Base-by-base conservation (phyloP, 2,888 invertebrate genomes). In the Chymomyza caudatula region DNA sequence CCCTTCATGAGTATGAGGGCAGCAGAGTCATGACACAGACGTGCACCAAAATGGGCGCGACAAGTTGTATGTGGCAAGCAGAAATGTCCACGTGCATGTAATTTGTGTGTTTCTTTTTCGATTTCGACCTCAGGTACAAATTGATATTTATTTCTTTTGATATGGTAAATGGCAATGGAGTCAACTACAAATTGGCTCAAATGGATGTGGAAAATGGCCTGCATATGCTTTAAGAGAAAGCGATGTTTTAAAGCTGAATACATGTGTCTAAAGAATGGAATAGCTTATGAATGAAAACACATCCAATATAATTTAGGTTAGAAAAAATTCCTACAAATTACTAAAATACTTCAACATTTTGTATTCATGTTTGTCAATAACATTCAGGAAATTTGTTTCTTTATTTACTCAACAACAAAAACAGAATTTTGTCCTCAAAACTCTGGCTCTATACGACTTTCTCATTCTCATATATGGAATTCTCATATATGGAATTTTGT, bases 121-220 rank as follows among this genome's bases (percentile, higher is more conserved):
- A 67, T 69, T 59, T 43, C 29, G 47, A 56, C 47, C 60, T 49
- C 68, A 66, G 78, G 58, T 78, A 67, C 74, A 78, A 78, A 78
- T 78, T 76, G 71, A 76, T 78, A 78, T 78, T 78, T 77, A 78
- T 78, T 69, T 71, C 25, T 59, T 43, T 65, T 61, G 54, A 65
- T 20, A 29, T 37, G 51, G 57, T 57, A 61, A 60, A 54, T 61
- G 56, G 62, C 55, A 49, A 44, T 51, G 63, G 56, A 53, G 57
- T 63, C 55, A 65, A 57, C 20, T 37, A 44, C 37, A 43, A 20
- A 58, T 37, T 29, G 61, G n/a, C n/a, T 4, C 25, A 37, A 15
- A 17, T 59, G 22, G 11, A 60, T 55, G 22, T 51, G n/a, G 5
- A 23, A 62, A 23, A 49, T 43, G 23, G 47, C 56, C 69, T 37